Evolutionary conservation across 2,888 invertebrate species (phyloP).

Genomic region (Acrobasis repandana): DNA sequence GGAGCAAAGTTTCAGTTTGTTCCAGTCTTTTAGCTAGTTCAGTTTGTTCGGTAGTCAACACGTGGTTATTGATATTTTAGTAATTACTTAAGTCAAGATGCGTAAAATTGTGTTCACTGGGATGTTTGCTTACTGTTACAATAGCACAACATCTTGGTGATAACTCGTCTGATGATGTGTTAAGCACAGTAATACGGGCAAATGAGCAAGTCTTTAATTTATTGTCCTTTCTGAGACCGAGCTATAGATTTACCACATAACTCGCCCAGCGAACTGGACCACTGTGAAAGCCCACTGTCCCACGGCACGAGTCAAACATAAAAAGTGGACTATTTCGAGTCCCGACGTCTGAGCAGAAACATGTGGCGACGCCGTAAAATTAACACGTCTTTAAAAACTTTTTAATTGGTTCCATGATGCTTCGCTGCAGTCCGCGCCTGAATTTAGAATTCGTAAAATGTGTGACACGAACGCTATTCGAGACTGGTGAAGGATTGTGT

Average conservation of each 20-base stretch:
- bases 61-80: too few species aligned
- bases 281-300: neutral
- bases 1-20: too few species aligned
- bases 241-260: neutral
- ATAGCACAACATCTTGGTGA: too few species aligned
- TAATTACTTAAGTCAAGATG: too few species aligned
- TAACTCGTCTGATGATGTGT: too few species aligned
- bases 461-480: neutral
- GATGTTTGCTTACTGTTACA: too few species aligned
- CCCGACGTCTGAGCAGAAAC: conserved; percentile 11
- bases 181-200: too few species aligned
- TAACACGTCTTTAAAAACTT: conserved; percentile 19
- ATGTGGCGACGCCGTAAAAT: conserved; percentile 18
- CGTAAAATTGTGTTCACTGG: too few species aligned
- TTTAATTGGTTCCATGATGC: conserved; percentile 17
- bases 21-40: too few species aligned
- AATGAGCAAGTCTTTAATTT: too few species aligned
- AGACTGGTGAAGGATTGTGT: neutral
- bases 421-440: conserved; percentile 1
- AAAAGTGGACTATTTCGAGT: conserved; percentile 20
- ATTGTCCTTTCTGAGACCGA: too few species aligned
- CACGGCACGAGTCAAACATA: conserved; percentile 16
- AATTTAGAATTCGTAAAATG: conserved; percentile 15
- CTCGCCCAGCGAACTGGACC: neutral
- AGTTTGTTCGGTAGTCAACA: too few species aligned